A percentile compares a stretch with the other conserved stretches of the same genome.
phyloP scores from a whole-genome alignment of 2,888 invertebrate species.

The Cyclophora punctaria region DNA sequence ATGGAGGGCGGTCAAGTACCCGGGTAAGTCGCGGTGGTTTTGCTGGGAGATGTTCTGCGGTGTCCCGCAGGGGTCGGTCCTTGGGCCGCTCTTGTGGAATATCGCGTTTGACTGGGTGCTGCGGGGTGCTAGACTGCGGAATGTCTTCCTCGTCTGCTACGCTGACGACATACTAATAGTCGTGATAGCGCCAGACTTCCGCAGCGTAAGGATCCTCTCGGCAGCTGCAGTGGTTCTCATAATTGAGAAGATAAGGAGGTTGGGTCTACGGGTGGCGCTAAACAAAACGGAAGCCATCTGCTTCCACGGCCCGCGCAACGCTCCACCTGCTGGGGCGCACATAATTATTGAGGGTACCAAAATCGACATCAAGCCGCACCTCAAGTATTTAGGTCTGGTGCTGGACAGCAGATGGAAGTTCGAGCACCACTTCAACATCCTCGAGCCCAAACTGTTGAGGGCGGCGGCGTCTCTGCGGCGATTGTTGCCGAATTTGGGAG shows the following conservation, averaged over 20 bases:
- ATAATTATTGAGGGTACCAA: not conserved
- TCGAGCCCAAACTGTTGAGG: not conserved
- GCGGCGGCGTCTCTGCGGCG: not conserved
- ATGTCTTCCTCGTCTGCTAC: not conserved
- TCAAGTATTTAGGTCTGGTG: not conserved
- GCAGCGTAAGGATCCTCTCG: not conserved
- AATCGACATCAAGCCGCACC: not conserved
- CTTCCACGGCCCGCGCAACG: not conserved
- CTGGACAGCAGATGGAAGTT: not conserved
- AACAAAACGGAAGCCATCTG: no score
- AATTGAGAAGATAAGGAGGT: not conserved
- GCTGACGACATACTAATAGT: not conserved
- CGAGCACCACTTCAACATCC: not conserved
- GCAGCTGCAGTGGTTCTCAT: no score
- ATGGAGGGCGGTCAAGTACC: not conserved
- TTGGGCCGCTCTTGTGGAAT: constrained; percentile 1
- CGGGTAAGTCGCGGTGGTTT: no score
- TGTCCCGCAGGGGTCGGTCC: constrained; percentile 8
- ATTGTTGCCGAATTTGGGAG: not conserved
- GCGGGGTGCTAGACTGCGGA: not conserved
- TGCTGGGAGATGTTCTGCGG: not conserved
- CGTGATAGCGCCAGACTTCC: not conserved
- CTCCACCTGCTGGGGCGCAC: not conserved
- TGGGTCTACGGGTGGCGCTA: not conserved
- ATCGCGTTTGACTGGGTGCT: not conserved